These are phyloP conservation scores for Casuarius casuarius DNA, from an alignment of 2,113 vertebrate species.

Conservation along the genomic window DNA sequence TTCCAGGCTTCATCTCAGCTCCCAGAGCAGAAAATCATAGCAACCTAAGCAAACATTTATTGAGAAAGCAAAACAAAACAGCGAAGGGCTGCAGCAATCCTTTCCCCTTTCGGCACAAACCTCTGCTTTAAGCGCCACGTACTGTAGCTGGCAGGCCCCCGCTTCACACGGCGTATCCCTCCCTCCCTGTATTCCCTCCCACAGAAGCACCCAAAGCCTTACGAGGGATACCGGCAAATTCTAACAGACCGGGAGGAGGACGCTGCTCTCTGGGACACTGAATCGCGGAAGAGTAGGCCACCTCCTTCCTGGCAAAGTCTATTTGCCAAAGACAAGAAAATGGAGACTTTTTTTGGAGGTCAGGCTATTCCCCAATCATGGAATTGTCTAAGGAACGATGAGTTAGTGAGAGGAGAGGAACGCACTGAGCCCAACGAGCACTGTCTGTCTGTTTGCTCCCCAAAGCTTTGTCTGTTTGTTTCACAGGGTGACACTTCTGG, in stretches of 20 bases:
- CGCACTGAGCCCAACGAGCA: background rate
- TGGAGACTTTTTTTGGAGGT: background rate
- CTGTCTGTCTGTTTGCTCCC: background rate
- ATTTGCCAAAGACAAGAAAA: background rate
- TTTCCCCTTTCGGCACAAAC: background rate
- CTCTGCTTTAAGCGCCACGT: background rate
- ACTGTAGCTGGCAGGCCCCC: background rate
- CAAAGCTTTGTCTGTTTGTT: background rate
- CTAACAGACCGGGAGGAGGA: background rate
- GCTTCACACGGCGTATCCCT: accelerated
- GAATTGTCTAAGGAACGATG: background rate
- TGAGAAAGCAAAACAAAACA: background rate
- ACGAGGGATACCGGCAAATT: background rate
- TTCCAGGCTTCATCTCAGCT: background rate
- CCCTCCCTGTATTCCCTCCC: no score
- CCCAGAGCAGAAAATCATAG: background rate
- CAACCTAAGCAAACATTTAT: background rate
- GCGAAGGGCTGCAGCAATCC: background rate
- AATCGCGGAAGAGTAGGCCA: background rate
- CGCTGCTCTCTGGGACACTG: background rate
- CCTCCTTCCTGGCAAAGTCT: background rate
- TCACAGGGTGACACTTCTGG: background rate
- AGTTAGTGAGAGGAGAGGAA: accelerated
- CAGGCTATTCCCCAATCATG: background rate
- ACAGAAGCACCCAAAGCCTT: background rate